These are phyloP conservation scores for Morpho helenor DNA, from an alignment of 2,888 invertebrate species.

Conservation along the genomic window DNA sequence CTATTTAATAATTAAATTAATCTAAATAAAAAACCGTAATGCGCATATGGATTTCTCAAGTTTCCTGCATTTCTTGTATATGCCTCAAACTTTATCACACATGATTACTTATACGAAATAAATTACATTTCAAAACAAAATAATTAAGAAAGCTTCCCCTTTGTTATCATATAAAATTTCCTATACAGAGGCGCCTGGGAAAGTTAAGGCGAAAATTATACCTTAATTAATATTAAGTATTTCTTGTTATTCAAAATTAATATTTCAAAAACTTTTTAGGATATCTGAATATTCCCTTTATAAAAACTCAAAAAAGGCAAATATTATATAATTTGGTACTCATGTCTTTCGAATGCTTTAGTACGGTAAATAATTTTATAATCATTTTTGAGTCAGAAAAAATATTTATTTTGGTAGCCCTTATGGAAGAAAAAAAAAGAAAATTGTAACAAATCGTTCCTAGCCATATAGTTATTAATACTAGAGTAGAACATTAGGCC, in stretches of 20 bases:
- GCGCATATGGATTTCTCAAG: slow-evolving; percentile 4
- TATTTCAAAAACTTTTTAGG: too few relatives aligned
- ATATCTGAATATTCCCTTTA: too few relatives aligned
- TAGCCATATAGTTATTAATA: too few relatives aligned
- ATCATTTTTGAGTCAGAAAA: too few relatives aligned
- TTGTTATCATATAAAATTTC: slow-evolving; percentile 20
- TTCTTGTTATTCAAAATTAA: background rate
- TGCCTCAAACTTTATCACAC: slow-evolving; percentile 20
- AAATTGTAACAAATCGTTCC: background rate
- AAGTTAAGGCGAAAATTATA: slow-evolving; percentile 6
- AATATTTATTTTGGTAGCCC: too few relatives aligned
- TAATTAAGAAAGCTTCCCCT: slow-evolving; percentile 20
- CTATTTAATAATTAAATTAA: too few relatives aligned
- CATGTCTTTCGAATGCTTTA: too few relatives aligned
- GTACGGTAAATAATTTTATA: too few relatives aligned
- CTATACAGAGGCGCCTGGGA: slow-evolving; percentile 4
- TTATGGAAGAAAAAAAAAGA: background rate
- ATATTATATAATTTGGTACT: too few relatives aligned
- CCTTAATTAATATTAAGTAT: slow-evolving; percentile 8
- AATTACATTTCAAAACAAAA: slow-evolving; percentile 26
- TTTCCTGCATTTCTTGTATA: slow-evolving; percentile 13
- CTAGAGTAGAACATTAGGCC: too few relatives aligned
- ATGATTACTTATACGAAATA: slow-evolving; percentile 26
- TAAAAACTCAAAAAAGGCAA: too few relatives aligned
- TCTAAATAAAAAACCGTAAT: slow-evolving; percentile 3